Evolutionary conservation across 2,888 invertebrate species (phyloP), one percentile per base, ranked within the genome.

Genomic region (Piscicola geometra): DNA sequence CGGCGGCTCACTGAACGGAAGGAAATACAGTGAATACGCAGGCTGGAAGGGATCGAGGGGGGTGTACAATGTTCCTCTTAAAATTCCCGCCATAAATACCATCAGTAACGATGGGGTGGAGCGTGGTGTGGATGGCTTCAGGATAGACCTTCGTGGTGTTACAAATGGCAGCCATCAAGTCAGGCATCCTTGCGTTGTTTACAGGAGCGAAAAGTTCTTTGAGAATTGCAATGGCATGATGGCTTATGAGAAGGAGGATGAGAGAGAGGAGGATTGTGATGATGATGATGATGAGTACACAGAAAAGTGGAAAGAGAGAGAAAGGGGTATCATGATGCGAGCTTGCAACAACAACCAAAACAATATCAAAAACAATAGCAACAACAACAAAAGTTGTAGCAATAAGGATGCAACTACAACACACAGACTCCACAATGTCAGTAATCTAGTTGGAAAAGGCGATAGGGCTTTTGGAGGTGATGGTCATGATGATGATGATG

Each of bases 211-310:
- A 47, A 47, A 47, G 50, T 15, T 15, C 12, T 47, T 47, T 47
- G 9, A 15, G 9, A 47, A 21, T 21, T 15, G 9, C 50, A 21
- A 47, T 15, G 9, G 50, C 50, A 47, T 47, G 50, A 47, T 47
- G 21, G 21, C 50, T 9, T 47, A 25, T 18, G 60, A 56, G n/a
- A 21, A 18, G 5, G 21, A 18, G 60, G 25, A 18, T 3, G 60
- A 56, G n/a, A 5, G 5, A 18, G 60, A 56, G 15, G n/a, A 25
- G 21, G 60, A 56, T 47, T 9, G 21, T 25, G 60, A 56, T 3
- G 60, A 56, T 25, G 60, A 56, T 15, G 60, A 56, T 56, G 60
- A 56, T 56, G 60, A 56, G n/a, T 56, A 56, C n/a, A 56, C n/a
- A 5, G 60, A 56, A 25, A 56, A 56, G n/a, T 56, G 60, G 60